These are phyloP conservation scores for Pammene aurita DNA, from an alignment of 2,888 invertebrate genomes.

Conservation along the genomic window DNA sequence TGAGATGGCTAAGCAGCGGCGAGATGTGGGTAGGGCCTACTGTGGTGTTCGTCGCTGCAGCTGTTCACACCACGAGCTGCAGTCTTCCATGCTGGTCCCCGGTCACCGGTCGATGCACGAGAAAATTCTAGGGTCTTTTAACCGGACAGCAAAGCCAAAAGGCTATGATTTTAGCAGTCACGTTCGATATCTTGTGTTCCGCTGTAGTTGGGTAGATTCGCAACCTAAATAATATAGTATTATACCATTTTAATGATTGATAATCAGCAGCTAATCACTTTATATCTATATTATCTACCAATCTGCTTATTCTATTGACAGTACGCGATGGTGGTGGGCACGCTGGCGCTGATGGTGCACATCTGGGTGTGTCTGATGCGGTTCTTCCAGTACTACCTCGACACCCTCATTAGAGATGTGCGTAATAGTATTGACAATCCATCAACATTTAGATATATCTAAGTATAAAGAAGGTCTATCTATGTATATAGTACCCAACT, in stretches of 20 bases:
- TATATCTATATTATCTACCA: background rate
- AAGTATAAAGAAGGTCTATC: too few species aligned
- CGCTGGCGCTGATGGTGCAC: constrained; percentile 77
- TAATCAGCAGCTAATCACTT: too few species aligned
- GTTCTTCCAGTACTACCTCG: constrained; percentile 78
- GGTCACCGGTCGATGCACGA: background rate
- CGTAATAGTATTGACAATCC: constrained; percentile 50
- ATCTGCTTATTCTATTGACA: constrained; percentile 48
- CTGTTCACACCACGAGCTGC: background rate
- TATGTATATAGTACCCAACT: too few species aligned
- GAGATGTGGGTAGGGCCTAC: background rate
- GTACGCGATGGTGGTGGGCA: constrained; percentile 75
- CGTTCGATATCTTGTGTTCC: too few species aligned
- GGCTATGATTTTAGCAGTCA: too few species aligned
- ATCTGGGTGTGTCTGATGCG: constrained; percentile 78
- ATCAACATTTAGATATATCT: too few species aligned
- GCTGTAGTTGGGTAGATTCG: too few species aligned
- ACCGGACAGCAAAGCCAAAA: too few species aligned
- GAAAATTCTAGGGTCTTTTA: too few species aligned
- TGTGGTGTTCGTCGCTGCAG: background rate
- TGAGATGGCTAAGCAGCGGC: background rate
- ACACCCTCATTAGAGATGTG: constrained; percentile 75
- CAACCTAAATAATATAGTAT: too few species aligned
- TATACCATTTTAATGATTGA: too few species aligned
- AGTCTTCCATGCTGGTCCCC: background rate